Evolutionary conservation across 2,113 vertebrate genomes (phyloP).

Genomic region (Sporophila hypoxantha): DNA sequence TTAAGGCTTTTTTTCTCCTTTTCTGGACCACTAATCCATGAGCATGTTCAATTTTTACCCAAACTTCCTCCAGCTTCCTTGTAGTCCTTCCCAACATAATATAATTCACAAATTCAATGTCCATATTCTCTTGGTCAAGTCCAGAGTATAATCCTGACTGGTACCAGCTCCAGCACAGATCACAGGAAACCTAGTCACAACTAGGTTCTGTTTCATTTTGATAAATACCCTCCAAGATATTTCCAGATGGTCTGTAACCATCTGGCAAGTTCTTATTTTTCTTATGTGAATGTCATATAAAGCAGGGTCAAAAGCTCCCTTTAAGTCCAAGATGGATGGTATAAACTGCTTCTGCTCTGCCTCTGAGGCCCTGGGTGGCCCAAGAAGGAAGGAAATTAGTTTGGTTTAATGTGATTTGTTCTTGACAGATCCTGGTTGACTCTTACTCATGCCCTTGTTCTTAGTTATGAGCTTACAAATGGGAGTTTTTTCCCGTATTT

Average conservation of each 20-base stretch:
- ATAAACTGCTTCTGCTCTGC: not conserved
- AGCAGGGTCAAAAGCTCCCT: not conserved
- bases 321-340: not conserved
- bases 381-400: constrained; percentile 12
- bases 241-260: not conserved
- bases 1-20: not conserved
- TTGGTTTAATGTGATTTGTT: not conserved
- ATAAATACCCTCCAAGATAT: not conserved
- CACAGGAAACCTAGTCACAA: not conserved
- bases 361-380: not conserved
- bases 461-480: not conserved
- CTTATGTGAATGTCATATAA: not conserved
- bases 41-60: not conserved
- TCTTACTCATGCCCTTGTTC: not conserved
- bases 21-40: not conserved
- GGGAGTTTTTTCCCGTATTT: not conserved
- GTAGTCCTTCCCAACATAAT: not conserved
- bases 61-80: not conserved
- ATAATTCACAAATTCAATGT: not conserved
- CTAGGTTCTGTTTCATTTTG: not conserved
- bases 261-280: not conserved
- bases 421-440: not conserved
- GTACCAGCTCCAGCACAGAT: not conserved
- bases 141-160: not conserved
- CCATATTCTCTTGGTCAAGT: not conserved